Conservation (phyloP, 2,888 invertebrate species). For the Bimastos eiseni region DNA sequence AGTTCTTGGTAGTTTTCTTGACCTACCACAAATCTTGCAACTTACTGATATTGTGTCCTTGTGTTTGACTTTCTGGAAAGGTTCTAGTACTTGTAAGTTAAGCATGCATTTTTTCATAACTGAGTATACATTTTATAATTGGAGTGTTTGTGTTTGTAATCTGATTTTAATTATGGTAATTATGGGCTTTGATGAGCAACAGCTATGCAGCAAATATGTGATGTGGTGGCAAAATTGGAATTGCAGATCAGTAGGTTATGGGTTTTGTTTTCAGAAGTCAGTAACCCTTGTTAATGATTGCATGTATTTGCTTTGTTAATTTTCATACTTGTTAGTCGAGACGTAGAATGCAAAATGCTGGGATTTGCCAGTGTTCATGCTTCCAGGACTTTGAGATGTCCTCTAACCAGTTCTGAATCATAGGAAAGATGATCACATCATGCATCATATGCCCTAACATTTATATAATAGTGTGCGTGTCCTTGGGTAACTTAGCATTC, state of each 20-base stretch:
- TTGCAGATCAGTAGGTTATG: background rate
- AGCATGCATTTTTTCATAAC: background rate
- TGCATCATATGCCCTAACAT: background rate
- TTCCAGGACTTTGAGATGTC: background rate
- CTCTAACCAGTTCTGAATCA: background rate
- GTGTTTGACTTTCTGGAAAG: background rate
- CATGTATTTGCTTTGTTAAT: background rate
- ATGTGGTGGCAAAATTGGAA: conserved; percentile 4
- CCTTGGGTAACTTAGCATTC: background rate
- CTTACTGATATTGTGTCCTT: background rate
- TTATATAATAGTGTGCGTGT: background rate
- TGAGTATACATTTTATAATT: background rate
- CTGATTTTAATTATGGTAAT: background rate
- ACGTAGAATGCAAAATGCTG: background rate
- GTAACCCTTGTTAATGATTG: background rate
- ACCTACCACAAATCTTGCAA: background rate
- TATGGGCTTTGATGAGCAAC: background rate
- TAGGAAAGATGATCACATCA: no score
- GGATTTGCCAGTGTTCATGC: background rate
- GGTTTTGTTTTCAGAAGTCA: background rate
- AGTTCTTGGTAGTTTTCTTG: background rate
- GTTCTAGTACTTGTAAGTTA: background rate
- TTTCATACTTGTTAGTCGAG: background rate
- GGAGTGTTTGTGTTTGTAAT: background rate
- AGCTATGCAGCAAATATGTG: background rate